Percentiles rank a stretch among this genome's conserved stretches.
Conservation (phyloP, 2,113 vertebrate genomes). For the Plecturocebus donacophilus region DNA sequence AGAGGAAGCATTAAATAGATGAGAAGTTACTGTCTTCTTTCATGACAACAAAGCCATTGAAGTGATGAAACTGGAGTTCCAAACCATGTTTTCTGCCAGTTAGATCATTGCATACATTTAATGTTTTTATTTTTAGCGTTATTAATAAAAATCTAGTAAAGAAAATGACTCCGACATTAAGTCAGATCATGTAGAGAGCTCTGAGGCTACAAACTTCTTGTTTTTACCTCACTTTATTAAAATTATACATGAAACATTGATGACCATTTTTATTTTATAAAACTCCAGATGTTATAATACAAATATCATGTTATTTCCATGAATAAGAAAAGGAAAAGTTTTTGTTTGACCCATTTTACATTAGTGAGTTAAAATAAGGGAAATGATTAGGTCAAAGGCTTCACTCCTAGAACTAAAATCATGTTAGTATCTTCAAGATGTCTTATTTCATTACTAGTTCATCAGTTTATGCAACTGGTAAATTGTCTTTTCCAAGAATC, state of each 20-base stretch:
- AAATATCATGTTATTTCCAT: neutral
- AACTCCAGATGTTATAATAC: neutral
- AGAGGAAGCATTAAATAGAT: neutral
- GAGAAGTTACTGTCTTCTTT: conserved; percentile 10
- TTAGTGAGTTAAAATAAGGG: neutral
- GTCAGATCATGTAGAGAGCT: neutral
- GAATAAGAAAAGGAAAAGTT: neutral
- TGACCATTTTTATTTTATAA: neutral
- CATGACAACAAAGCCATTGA: neutral
- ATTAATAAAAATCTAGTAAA: neutral
- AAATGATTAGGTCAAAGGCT: neutral
- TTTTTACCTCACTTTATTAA: neutral
- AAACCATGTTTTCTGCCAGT: neutral
- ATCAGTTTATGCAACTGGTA: neutral
- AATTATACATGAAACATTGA: neutral
- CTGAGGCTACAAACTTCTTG: neutral
- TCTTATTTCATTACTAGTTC: neutral
- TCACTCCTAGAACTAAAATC: neutral
- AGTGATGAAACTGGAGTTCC: neutral
- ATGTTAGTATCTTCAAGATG: neutral
- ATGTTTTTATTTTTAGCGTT: neutral
- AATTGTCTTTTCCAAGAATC: neutral
- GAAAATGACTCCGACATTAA: neutral
- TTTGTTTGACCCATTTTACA: neutral
- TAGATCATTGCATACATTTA: neutral